A percentile compares a stretch with the other conserved stretches of the same genome.
phyloP scores from a whole-genome alignment of 2,797 vertebrate genomes.

The Pempheris klunzingeri region DNA sequence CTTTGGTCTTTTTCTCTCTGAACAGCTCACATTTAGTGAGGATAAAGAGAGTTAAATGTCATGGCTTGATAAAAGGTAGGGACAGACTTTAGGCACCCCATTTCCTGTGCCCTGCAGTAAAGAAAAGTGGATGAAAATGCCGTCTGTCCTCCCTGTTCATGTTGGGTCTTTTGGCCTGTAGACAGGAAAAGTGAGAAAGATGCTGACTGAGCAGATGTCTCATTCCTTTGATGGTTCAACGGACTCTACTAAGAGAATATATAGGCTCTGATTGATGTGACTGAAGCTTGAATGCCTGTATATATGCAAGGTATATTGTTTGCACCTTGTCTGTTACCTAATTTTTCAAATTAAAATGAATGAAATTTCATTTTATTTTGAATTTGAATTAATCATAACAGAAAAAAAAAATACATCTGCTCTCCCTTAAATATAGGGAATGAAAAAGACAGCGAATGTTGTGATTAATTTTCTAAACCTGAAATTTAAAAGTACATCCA shows the following conservation, averaged over 20 bases:
- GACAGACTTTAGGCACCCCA: constrained; percentile 2
- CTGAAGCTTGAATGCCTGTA: constrained; percentile 17
- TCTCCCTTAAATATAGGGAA: neutral
- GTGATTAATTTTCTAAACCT: neutral
- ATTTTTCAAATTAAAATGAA: neutral
- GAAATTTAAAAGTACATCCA: neutral
- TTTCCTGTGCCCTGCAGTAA: constrained; percentile 20
- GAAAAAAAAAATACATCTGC: no score
- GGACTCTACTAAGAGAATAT: constrained; percentile 22
- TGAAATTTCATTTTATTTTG: no score
- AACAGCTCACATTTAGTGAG: constrained; percentile 52
- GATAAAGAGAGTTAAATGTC: constrained; percentile 63
- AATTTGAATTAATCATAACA: neutral
- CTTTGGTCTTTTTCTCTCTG: constrained; percentile 58
- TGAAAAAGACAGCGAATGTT: neutral
- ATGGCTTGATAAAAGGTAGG: constrained; percentile 45
- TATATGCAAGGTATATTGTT: constrained; percentile 8
- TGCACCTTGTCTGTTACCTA: neutral
- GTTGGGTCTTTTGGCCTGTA: constrained; percentile 17
- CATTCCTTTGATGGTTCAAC: constrained; percentile 37
- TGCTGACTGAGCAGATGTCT: constrained; percentile 26
- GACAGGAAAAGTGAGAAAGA: neutral
- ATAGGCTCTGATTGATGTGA: constrained; percentile 3
- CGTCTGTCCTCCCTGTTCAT: neutral
- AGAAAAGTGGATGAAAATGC: constrained; percentile 45